Evolutionary conservation across 2,888 invertebrate species (phyloP).

Genomic region (Linhomoeus sp.): DNA sequence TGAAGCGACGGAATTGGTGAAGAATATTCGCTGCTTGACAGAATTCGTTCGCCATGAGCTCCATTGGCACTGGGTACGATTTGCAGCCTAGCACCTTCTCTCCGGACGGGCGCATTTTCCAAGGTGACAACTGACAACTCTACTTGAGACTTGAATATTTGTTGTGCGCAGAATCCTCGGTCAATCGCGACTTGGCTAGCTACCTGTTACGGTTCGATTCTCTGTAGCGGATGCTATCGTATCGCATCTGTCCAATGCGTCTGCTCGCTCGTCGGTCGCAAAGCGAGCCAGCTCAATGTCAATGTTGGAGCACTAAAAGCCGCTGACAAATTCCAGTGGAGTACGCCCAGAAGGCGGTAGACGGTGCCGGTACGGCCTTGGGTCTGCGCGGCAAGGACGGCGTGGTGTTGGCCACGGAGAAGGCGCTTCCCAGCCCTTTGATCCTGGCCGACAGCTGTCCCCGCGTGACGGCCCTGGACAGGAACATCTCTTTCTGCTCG

Average conservation of each 20-base stretch:
- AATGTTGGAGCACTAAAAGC: too few relatives aligned
- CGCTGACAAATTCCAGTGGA: constrained; percentile 51
- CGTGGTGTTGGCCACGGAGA: constrained; percentile 90
- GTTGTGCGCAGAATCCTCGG: too few relatives aligned
- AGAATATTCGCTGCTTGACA: too few relatives aligned
- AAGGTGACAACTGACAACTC: not conserved
- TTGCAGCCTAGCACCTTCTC: constrained; percentile 41
- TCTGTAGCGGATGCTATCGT: too few relatives aligned
- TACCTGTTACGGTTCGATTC: too few relatives aligned
- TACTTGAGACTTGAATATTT: too few relatives aligned
- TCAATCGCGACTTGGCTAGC: too few relatives aligned
- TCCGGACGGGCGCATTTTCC: constrained; percentile 3
- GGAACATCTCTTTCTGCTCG: not conserved
- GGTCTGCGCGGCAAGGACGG: constrained; percentile 85
- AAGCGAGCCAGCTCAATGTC: too few relatives aligned
- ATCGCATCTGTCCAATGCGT: too few relatives aligned
- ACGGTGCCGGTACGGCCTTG: constrained; percentile 80
- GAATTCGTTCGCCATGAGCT: too few relatives aligned
- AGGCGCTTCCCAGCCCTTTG: constrained; percentile 73
- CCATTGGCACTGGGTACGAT: constrained; percentile 91
- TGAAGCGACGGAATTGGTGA: too few relatives aligned
- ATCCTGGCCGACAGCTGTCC: constrained; percentile 27
- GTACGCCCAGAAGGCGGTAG: constrained; percentile 96
- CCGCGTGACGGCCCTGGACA: not conserved
- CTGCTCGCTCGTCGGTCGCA: too few relatives aligned